Evolutionary conservation across 1,140 invertebrate species (phyloP).

Genomic region (Macrotrachela quadricornifera): DNA sequence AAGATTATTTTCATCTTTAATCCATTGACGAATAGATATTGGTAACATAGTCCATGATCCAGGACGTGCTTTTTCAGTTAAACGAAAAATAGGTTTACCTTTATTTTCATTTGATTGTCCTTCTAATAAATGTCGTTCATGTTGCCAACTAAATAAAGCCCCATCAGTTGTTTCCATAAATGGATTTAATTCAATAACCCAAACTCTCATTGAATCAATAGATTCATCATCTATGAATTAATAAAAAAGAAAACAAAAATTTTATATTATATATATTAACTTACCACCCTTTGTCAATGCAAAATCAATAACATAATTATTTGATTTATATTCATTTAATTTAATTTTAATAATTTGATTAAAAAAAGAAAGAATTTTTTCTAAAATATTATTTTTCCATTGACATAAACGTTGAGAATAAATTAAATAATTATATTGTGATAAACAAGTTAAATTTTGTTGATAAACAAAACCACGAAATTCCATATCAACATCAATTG

Average conservation of each 20-base stretch:
- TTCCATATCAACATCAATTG: slow-evolving; percentile 22
- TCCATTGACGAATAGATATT: neutral
- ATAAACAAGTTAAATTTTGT: slow-evolving; percentile 14
- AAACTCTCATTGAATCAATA: slow-evolving; percentile 2
- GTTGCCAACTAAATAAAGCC: slow-evolving; percentile 20
- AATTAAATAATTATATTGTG: slow-evolving; percentile 21
- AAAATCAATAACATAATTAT: slow-evolving; percentile 19
- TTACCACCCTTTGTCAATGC: slow-evolving; percentile 16
- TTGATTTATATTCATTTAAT: slow-evolving; percentile 8
- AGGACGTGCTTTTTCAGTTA: slow-evolving; percentile 13
- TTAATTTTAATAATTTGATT: slow-evolving; percentile 11
- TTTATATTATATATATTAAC: no score
- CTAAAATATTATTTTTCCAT: slow-evolving; percentile 10
- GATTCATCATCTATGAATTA: no score
- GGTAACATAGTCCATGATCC: slow-evolving; percentile 17
- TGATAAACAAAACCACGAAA: slow-evolving; percentile 19
- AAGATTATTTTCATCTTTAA: no score
- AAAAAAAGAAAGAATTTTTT: slow-evolving; percentile 12
- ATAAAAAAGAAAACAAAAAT: no score
- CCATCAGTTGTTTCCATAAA: slow-evolving; percentile 19
- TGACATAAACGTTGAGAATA: slow-evolving; percentile 14
- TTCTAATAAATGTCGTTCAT: slow-evolving; percentile 15
- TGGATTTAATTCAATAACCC: slow-evolving; percentile 22
- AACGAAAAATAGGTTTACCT: slow-evolving; percentile 9
- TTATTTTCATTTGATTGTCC: neutral